Evolutionary conservation across 2,797 vertebrate species (phyloP).

Genomic region (Perdix hodgsoniae): DNA sequence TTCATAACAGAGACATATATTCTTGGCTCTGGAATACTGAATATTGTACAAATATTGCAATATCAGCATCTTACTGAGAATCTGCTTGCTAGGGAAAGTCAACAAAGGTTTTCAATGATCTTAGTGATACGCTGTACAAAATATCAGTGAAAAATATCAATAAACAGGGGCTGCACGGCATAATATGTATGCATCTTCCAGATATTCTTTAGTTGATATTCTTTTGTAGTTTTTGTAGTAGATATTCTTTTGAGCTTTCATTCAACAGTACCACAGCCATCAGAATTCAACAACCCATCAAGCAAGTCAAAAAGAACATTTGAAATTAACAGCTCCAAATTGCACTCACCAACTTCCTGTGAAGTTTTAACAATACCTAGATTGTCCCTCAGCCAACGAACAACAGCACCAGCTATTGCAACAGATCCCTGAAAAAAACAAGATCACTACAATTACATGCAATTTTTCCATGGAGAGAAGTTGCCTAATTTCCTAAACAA

Average conservation of each 20-base stretch:
- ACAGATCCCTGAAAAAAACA: slow-evolving; percentile 89
- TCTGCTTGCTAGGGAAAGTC: neutral
- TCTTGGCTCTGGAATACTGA: neutral
- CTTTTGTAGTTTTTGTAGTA: too few relatives aligned
- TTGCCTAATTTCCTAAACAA: neutral
- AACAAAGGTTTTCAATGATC: neutral
- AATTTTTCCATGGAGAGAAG: neutral
- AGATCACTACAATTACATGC: neutral
- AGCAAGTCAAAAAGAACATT: neutral
- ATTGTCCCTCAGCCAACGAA: slow-evolving; percentile 97
- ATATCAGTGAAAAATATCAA: neutral
- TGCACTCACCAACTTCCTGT: slow-evolving; percentile 89
- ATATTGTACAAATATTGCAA: neutral
- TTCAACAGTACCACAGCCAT: neutral
- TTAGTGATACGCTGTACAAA: neutral
- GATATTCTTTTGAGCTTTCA: slow-evolving; percentile 29
- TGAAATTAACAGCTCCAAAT: neutral
- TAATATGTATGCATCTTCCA: neutral
- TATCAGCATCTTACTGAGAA: neutral
- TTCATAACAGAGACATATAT: neutral
- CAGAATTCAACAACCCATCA: neutral
- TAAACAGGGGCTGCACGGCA: neutral
- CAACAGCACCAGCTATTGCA: slow-evolving; percentile 96
- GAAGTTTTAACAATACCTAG: slow-evolving; percentile 90
- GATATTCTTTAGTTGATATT: neutral